Evolutionary conservation across 1,140 invertebrate genomes (phyloP), one percentile per base, ranked within the genome.

Genomic region (Caenorhabditis brenneri): DNA sequence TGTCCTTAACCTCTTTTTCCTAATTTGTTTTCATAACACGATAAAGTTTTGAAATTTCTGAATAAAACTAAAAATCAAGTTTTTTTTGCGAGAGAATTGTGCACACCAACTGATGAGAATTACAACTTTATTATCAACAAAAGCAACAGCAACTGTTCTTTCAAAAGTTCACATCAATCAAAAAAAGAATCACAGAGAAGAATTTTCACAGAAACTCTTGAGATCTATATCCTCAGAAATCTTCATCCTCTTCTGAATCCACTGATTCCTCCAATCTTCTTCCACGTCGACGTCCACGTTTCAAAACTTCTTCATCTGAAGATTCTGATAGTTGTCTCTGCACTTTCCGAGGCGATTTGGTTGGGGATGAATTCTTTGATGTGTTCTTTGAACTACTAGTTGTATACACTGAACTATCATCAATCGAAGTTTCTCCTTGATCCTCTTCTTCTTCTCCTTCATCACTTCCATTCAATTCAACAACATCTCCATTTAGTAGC

Each of bases 201-300:
- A 51, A 4, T n/a, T n/a, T 22, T 7, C 15, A 51, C 49, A 51
- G 2, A 51, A 51, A 0, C 27, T n/a, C n/a, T n/a, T n/a, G n/a
- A n/a, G n/a, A n/a, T n/a, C 39, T 6, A 6, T 42, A 42, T 22
- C 4, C 22, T 74, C 42, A 46, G 16, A 74, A 74, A 10, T 74
- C 65, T 12, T 74, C 65, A 74, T 74, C 65, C 7, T 74, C 65
- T 42, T 74, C 65, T 0, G 65, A 22, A 24, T 74, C 65, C 6
- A 46, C 22, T 27, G 65, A 74, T 42, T 74, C 65, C 4, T 39
- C n/a, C 29, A 74, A 24, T 7, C 6, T 9, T 65, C 58, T 65
- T 22, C 65, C 65, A 74, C 65, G 65, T 15, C 65, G 65, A 74
- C 65, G 65, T 12, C 65, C 65, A 46, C 65, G 65, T 74, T 74